These are phyloP conservation scores for Gallirallus australis DNA, from an alignment of 2,797 vertebrate species.

Conservation along the genomic window DNA sequence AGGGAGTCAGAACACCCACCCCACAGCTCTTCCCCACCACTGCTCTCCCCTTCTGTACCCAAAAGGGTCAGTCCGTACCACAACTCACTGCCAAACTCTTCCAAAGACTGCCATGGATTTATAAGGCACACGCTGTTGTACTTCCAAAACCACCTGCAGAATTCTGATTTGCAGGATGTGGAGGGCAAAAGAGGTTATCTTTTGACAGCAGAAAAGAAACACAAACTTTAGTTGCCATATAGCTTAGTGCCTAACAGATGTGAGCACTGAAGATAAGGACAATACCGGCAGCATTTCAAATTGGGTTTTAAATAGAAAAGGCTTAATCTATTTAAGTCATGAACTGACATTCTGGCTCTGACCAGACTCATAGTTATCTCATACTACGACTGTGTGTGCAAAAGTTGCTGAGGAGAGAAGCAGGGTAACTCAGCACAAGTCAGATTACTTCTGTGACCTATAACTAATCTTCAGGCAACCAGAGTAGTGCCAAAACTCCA, in stretches of 20 bases:
- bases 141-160: background rate
- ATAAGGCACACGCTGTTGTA: background rate
- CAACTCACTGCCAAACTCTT: background rate
- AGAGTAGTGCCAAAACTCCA: constrained; percentile 28
- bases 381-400: no score
- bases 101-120: background rate
- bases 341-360: background rate
- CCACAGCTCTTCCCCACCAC: background rate
- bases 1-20: background rate
- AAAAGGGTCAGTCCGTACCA: background rate
- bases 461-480: background rate
- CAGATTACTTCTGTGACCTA: background rate
- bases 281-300: constrained; percentile 12
- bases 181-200: background rate
- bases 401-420: background rate
- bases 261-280: background rate
- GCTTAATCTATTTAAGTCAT: constrained; percentile 24
- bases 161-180: background rate
- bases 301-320: background rate
- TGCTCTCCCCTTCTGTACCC: background rate
- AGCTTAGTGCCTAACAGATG: background rate
- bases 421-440: background rate
- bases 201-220: background rate
- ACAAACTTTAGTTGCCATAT: background rate
- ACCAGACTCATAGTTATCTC: no score